Evolutionary conservation across 2,888 invertebrate genomes (phyloP).

Genomic region (Agelastica alni): DNA sequence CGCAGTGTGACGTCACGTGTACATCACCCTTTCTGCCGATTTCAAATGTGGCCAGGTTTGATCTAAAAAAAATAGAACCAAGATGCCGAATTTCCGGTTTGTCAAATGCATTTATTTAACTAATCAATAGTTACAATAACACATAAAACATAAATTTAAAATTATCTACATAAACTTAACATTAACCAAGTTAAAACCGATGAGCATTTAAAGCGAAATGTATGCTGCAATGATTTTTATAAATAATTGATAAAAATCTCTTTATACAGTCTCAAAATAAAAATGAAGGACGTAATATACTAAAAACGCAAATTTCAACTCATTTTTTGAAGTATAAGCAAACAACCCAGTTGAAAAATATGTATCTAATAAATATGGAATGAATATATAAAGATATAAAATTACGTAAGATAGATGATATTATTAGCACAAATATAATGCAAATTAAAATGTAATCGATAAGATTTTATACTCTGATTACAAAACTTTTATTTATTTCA

Average conservation of each 20-base stretch:
- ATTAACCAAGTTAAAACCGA: slow-evolving; percentile 9
- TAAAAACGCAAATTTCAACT: background rate
- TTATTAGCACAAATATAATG: slow-evolving; percentile 7
- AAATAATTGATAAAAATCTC: slow-evolving; percentile 16
- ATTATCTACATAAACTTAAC: slow-evolving; percentile 16
- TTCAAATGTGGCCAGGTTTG: no score
- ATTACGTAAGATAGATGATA: slow-evolving; percentile 3
- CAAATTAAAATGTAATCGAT: no score
- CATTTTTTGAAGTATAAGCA: slow-evolving; percentile 6
- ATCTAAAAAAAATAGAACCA: no score
- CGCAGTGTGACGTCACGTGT: no score
- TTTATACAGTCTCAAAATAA: slow-evolving; percentile 14
- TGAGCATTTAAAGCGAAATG: slow-evolving; percentile 10
- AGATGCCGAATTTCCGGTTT: no score
- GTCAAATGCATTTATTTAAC: slow-evolving; percentile 10
- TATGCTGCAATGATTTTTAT: slow-evolving; percentile 7
- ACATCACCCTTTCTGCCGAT: no score
- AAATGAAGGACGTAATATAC: background rate
- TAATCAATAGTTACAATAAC: slow-evolving; percentile 9
- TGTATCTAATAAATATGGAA: slow-evolving; percentile 15
- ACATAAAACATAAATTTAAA: slow-evolving; percentile 1
- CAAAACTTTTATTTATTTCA: no score
- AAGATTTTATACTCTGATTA: background rate
- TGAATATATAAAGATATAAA: slow-evolving; percentile 13
- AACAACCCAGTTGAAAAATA: slow-evolving; percentile 4